Conservation (phyloP, 2,888 invertebrate genomes). For the Tuberolachnus salignus region DNA sequence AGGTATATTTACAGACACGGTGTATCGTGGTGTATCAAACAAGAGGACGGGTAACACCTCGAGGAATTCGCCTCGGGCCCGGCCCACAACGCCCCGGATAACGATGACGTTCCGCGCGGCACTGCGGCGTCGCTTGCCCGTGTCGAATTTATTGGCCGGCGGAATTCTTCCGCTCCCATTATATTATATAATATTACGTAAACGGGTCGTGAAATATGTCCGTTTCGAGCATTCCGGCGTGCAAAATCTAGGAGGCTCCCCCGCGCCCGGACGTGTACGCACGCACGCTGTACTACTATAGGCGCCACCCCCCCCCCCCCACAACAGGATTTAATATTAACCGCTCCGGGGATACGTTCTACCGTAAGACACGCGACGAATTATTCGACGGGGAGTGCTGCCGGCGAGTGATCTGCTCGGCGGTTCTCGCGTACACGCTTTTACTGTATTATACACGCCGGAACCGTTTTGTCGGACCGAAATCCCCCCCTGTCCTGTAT, state of each 20-base stretch:
- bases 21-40: slow-evolving; percentile 2
- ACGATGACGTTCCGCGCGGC: slow-evolving; percentile 23
- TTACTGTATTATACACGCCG: neutral
- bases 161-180: slow-evolving; percentile 26
- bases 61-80: slow-evolving; percentile 15
- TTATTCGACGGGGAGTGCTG: slow-evolving; percentile 30
- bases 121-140: neutral
- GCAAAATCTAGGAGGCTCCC: slow-evolving; percentile 32
- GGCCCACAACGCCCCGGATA: neutral
- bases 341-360: slow-evolving; percentile 3
- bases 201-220: slow-evolving; percentile 50
- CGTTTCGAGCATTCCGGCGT: slow-evolving; percentile 45
- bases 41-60: slow-evolving; percentile 7
- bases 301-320: neutral
- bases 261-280: neutral
- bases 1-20: slow-evolving; percentile 20
- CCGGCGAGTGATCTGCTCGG: slow-evolving; percentile 26
- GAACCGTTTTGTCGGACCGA: slow-evolving; percentile 7
- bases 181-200: neutral
- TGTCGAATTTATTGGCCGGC: slow-evolving; percentile 42
- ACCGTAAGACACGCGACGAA: slow-evolving; percentile 43
- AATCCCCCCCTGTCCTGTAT: neutral
- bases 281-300: too few relatives aligned
- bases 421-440: slow-evolving; percentile 48
- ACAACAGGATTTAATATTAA: slow-evolving; percentile 46